Evolutionary conservation across 2,888 invertebrate species (phyloP).

Genomic region (Parapristionchus giblindavisi): DNA sequence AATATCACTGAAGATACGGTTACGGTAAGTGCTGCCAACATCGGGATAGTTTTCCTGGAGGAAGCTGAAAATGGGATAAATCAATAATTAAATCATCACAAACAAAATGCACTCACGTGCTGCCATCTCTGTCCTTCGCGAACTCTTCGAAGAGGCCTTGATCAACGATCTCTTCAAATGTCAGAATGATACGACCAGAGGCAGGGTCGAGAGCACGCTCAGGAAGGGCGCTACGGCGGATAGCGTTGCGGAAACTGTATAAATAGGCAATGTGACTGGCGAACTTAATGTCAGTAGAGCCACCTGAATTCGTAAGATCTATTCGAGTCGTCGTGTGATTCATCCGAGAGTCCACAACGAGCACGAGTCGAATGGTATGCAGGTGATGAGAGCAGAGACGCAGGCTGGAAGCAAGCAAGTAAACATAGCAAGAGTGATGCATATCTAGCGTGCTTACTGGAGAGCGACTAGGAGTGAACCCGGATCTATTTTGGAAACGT

Average conservation of each 20-base stretch:
- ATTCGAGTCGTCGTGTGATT: slow-evolving; percentile 29
- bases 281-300: not conserved
- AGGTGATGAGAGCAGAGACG: slow-evolving; percentile 4
- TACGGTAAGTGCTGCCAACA: slow-evolving; percentile 22
- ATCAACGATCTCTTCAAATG: slow-evolving; percentile 42
- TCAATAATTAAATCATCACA: not conserved
- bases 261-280: not conserved
- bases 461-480: slow-evolving; percentile 28
- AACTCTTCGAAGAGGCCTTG: slow-evolving; percentile 44
- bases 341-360: slow-evolving; percentile 10
- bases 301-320: slow-evolving; percentile 29
- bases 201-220: slow-evolving; percentile 12
- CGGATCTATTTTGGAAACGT: slow-evolving; percentile 14
- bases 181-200: slow-evolving; percentile 32
- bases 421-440: not conserved
- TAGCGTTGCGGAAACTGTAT: not conserved
- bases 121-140: slow-evolving; percentile 48
- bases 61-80: slow-evolving; percentile 32
- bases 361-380: not conserved
- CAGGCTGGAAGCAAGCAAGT: not conserved
- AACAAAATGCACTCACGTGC: slow-evolving; percentile 44
- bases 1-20: slow-evolving; percentile 4
- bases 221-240: slow-evolving; percentile 12
- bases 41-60: slow-evolving; percentile 40
- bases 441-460: not conserved